phyloP scores from a whole-genome alignment of 2,797 vertebrate genomes.

The Tamandua tetradactyla region DNA sequence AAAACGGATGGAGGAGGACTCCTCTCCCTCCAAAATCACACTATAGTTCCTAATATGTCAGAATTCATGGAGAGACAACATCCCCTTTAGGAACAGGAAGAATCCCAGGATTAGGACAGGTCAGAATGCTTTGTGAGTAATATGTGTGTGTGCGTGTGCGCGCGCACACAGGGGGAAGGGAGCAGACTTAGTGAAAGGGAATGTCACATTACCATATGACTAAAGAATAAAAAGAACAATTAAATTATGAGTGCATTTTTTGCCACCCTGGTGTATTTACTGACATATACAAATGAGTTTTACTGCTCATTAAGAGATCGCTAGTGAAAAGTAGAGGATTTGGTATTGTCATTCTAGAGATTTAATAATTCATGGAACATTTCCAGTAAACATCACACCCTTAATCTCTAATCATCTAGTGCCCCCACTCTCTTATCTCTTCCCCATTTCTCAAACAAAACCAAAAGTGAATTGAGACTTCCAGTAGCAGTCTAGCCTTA shows the following conservation, averaged over 20 bases:
- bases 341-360: not conserved
- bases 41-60: not conserved
- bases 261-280: not conserved
- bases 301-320: not conserved
- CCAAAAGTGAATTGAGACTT: not conserved
- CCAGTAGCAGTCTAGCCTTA: not conserved
- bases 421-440: not conserved
- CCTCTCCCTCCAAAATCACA: not conserved
- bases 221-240: conserved; percentile 2
- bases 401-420: not conserved
- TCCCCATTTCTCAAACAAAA: conserved; percentile 5
- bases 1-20: not conserved
- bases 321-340: not conserved
- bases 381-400: not conserved
- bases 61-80: not conserved
- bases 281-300: not conserved
- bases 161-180: not conserved
- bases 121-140: not conserved
- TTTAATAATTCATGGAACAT: not conserved
- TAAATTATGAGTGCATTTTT: not conserved
- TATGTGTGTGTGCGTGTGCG: not conserved
- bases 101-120: not conserved
- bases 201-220: not conserved
- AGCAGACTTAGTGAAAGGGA: not conserved
- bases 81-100: not conserved